phyloP scores from a whole-genome alignment of 2,797 vertebrate species.

The Thalassophryne amazonica region DNA sequence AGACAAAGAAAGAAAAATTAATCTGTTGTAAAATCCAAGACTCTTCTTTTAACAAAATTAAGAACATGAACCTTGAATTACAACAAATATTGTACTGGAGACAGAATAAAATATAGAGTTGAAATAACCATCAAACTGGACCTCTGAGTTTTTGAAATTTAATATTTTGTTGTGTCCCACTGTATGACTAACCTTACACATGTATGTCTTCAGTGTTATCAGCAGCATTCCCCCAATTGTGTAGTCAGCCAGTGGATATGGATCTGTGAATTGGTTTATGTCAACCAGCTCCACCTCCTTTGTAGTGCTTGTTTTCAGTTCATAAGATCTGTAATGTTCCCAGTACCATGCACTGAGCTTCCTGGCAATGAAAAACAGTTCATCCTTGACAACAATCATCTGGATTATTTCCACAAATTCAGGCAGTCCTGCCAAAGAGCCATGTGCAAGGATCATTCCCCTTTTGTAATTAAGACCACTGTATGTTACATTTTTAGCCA shows the following conservation, averaged over 20 bases:
- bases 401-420: constrained; percentile 72
- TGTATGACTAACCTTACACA: too few species aligned
- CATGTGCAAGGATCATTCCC: constrained; percentile 6
- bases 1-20: too few species aligned
- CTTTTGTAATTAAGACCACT: neutral
- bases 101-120: too few species aligned
- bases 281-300: constrained; percentile 3
- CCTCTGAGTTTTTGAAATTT: too few species aligned
- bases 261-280: constrained; percentile 2
- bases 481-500: neutral
- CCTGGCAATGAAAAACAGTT: constrained; percentile 17
- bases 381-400: constrained; percentile 11
- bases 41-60: too few species aligned
- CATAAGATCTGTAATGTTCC: constrained; percentile 27
- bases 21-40: too few species aligned
- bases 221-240: constrained; percentile 7
- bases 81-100: too few species aligned
- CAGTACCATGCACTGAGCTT: constrained; percentile 18
- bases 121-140: too few species aligned
- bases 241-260: constrained; percentile 21
- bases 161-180: too few species aligned
- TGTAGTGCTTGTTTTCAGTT: constrained; percentile 6
- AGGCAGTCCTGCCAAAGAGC: constrained; percentile 42
- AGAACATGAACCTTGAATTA: too few species aligned
- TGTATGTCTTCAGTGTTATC: constrained; percentile 15